Conservation (phyloP, 2,797 vertebrate species). For the Acanthis flammea region DNA sequence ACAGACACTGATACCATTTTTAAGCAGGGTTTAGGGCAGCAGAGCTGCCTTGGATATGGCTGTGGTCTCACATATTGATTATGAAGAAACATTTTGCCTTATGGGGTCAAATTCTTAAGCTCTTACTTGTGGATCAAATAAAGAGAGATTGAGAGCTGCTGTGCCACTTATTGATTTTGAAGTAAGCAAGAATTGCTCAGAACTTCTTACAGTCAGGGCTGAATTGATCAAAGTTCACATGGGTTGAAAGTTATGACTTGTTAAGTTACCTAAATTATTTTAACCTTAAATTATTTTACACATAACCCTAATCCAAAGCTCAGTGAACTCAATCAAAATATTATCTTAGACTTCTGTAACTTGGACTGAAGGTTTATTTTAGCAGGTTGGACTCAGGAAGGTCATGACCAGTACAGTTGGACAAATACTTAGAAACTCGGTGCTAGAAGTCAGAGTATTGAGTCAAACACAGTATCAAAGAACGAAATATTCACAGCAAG, state of each 20-base stretch:
- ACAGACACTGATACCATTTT: neutral
- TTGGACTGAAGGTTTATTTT: neutral
- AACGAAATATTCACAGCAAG: neutral
- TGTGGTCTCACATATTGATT: neutral
- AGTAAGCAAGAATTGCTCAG: neutral
- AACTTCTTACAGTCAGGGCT: neutral
- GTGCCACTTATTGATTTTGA: conserved; percentile 17
- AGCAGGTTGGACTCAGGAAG: neutral
- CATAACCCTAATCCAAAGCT: neutral
- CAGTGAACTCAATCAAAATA: neutral
- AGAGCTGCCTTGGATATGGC: neutral
- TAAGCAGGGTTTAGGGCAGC: neutral
- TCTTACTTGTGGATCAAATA: conserved; percentile 26
- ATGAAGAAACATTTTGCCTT: neutral
- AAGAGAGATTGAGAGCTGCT: conserved; percentile 9
- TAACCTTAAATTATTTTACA: neutral
- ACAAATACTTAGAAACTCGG: neutral
- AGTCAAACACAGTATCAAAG: neutral
- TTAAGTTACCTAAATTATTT: neutral
- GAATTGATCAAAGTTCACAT: conserved; percentile 5
- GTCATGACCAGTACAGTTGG: neutral
- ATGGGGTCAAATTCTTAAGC: conserved; percentile 14
- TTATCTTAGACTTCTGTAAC: neutral
- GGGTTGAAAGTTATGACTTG: neutral
- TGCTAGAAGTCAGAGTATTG: neutral